A percentile compares a stretch with the other conserved stretches of the same genome.
These are phyloP conservation scores for Epiblema foenella DNA, from an alignment of 2,888 invertebrate genomes.

Conservation along the genomic window DNA sequence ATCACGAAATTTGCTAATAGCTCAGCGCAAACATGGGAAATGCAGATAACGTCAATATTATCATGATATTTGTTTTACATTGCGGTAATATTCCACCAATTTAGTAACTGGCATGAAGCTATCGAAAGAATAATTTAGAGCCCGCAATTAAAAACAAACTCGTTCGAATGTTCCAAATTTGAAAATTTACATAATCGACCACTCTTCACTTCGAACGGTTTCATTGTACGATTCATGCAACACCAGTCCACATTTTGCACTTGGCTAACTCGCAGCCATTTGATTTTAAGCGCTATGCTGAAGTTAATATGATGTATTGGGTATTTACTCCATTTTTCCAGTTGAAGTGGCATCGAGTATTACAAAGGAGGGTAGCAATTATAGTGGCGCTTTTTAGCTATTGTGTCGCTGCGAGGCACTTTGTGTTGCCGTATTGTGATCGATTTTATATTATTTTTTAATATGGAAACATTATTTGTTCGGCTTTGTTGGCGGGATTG, in stretches of 20 bases:
- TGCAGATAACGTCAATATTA: background rate
- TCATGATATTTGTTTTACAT: background rate
- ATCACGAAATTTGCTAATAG: background rate
- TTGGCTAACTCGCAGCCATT: background rate
- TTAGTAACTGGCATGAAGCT: slow-evolving; percentile 10
- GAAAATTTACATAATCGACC: slow-evolving; percentile 45
- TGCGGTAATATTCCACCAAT: slow-evolving; percentile 2
- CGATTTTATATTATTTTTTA: slow-evolving; percentile 43
- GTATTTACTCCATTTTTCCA: slow-evolving; percentile 2
- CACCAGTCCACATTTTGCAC: slow-evolving; percentile 28
- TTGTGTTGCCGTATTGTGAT: slow-evolving; percentile 39
- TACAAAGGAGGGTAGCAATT: slow-evolving; percentile 44
- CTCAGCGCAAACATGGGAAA: background rate
- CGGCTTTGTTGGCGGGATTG: slow-evolving; percentile 28
- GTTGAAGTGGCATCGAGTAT: slow-evolving; percentile 25
- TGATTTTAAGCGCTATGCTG: background rate
- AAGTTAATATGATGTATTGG: background rate
- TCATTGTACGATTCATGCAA: slow-evolving; percentile 42
- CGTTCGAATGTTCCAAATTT: slow-evolving; percentile 42
- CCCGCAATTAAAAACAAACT: slow-evolving; percentile 41
- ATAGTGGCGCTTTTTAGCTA: slow-evolving; percentile 44
- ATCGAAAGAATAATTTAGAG: slow-evolving; percentile 26
- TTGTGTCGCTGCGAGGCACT: slow-evolving; percentile 42
- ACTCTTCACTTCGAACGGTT: slow-evolving; percentile 44
- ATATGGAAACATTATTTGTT: slow-evolving; percentile 38